phyloP scores from a whole-genome alignment of 2,113 vertebrate genomes.

The Camelus bactrianus region DNA sequence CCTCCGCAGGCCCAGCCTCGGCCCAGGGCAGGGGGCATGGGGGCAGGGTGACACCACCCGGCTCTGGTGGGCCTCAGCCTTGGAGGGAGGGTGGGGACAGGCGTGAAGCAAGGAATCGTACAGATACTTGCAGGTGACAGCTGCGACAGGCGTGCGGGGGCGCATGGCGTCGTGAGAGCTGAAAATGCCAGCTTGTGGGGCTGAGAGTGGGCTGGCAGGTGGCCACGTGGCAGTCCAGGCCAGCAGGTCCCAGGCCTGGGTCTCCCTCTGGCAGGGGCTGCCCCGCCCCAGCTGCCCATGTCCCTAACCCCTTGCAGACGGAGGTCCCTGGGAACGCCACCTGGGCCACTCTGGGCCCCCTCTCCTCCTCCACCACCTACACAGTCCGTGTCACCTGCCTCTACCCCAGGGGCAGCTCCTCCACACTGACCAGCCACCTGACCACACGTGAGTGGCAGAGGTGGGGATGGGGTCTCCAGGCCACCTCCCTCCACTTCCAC shows the following conservation, averaged over 20 bases:
- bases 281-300: not conserved
- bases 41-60: not conserved
- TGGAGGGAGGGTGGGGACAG: not conserved
- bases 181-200: not conserved
- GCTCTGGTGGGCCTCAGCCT: not conserved
- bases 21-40: not conserved
- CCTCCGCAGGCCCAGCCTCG: not conserved
- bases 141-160: not conserved
- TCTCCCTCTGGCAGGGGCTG: not conserved
- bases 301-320: conserved; percentile 82
- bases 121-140: rapidly evolving
- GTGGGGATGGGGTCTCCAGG: not conserved
- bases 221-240: not conserved
- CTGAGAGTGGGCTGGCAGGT: too few species aligned
- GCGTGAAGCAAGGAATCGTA: not conserved
- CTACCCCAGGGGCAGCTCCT: conserved; percentile 90
- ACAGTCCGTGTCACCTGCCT: conserved; percentile 90
- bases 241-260: not conserved
- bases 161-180: rapidly evolving
- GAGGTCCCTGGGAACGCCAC: conserved; percentile 89
- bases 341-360: conserved; percentile 89
- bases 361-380: conserved; percentile 94
- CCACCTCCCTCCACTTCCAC: not conserved
- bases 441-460: conserved; percentile 92
- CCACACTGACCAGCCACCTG: conserved; percentile 89